phyloP scores from a whole-genome alignment of 2,113 vertebrate genomes.

The Indicator maculatus region DNA sequence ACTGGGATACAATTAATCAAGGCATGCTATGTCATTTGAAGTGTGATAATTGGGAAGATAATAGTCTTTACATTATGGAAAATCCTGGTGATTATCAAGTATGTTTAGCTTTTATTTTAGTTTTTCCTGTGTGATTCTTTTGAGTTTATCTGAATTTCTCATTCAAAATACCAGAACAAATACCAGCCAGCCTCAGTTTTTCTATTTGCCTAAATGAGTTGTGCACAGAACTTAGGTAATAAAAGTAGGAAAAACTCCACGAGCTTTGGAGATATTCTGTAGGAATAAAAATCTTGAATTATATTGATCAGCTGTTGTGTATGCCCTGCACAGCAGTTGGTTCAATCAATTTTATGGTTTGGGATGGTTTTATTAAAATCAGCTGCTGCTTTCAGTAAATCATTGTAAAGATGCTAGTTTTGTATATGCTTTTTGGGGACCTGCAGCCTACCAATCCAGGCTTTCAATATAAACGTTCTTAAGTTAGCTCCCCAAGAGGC shows the following conservation, averaged over 20 bases:
- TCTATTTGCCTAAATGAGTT: conserved; percentile 7
- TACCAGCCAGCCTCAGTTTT: neutral
- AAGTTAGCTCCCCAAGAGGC: neutral
- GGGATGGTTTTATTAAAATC: conserved; percentile 79
- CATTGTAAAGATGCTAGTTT: conserved; percentile 70
- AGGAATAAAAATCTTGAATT: conserved; percentile 74
- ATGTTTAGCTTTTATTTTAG: neutral
- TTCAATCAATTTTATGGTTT: conserved; percentile 81
- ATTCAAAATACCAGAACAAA: neutral
- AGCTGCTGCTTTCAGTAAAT: conserved; percentile 79
- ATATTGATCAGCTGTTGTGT: conserved; percentile 78
- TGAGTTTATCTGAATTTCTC: neutral
- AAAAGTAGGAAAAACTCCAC: conserved; percentile 35
- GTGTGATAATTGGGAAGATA: neutral
- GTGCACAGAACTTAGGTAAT: conserved; percentile 30
- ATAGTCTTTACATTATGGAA: neutral
- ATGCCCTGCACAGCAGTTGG: conserved; percentile 77
- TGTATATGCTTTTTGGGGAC: conserved; percentile 18
- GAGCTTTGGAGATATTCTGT: conserved; percentile 64
- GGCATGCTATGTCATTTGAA: neutral
- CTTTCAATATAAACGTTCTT: neutral
- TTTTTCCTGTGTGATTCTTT: neutral
- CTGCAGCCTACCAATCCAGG: neutral
- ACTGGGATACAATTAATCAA: neutral
- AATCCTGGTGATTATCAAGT: neutral